Evolutionary conservation across 2,888 invertebrate species (phyloP), one percentile per base, ranked within the genome.

Genomic region (Diloba caeruleocephala): DNA sequence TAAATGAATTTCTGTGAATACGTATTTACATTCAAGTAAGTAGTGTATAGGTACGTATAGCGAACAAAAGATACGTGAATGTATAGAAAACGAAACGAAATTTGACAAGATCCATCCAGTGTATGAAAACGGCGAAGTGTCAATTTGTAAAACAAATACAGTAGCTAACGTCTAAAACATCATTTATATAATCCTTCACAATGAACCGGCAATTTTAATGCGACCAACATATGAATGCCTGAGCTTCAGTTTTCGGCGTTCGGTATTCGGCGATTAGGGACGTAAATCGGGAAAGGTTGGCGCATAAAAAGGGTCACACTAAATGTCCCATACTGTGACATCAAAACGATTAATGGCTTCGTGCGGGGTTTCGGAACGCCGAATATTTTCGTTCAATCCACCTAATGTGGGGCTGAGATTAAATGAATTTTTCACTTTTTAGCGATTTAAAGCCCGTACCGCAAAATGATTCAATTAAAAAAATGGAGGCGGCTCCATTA

Each of bases 291-390:
- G 79, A 72, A 72, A 81, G 84, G 86, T 79, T 78, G 71, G 69
- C 84, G 82, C 83, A 85, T 89, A 89, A 92, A 92, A 92, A 92
- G 91, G 91, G 92, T 92, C 90, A 88, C 89, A 90, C 91, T 91
- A 90, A 92, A 92, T 90, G 90, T 92, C 90, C 90, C 90, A 88
- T 90, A 91, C 91, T 85, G 90, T 86, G 91, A 91, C 91, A 92
- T 89, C 90, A 82, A 87, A 90, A 90, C 91, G 92, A 92, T 92
- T 91, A 90, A 92, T 92, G 91, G 85, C 83, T 78, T 79, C 79
- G 82, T 80, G 84, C 68, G 81, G 86, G 85, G 78, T 82, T 86
- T 85, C 64, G 78, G 85, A 84, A 80, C 79, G 81, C 74, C 76
- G 86, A 87, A 90, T 88, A 90, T 89, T 89, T 89, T 89, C 84